Percentiles rank a stretch among this genome's conserved stretches.
phyloP scores from a whole-genome alignment of 2,113 vertebrate species.

The Poecile atricapillus region DNA sequence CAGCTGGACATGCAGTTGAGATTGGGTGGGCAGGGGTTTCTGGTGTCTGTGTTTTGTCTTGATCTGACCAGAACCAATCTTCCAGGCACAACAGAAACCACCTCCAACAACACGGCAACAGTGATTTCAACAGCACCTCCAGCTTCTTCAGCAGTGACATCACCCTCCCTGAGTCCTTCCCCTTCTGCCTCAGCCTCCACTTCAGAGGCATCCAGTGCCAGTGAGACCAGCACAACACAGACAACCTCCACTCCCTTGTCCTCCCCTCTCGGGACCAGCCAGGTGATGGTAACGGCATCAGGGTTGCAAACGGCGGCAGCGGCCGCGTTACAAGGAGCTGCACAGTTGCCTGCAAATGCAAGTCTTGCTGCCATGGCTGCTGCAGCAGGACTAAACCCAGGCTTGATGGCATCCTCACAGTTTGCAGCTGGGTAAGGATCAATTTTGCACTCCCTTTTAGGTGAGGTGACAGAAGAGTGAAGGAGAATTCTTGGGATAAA shows the following conservation, averaged over 20 bases:
- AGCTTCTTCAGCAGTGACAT: slow-evolving; percentile 80
- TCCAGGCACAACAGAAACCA: slow-evolving; percentile 86
- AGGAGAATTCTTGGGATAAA: neutral
- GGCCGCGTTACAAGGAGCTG: slow-evolving; percentile 85
- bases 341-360: slow-evolving; percentile 89
- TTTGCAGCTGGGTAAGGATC: slow-evolving; percentile 88
- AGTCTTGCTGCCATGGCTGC: slow-evolving; percentile 97
- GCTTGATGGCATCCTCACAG: slow-evolving; percentile 93
- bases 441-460: neutral
- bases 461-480: neutral
- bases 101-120: slow-evolving; percentile 86
- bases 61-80: neutral
- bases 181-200: slow-evolving; percentile 77
- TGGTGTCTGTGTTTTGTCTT: neutral
- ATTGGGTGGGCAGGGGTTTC: neutral
- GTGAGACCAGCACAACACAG: slow-evolving; percentile 81
- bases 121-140: slow-evolving; percentile 91
- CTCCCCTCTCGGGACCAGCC: slow-evolving; percentile 82
- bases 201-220: slow-evolving; percentile 76
- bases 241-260: slow-evolving; percentile 83
- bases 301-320: slow-evolving; percentile 83
- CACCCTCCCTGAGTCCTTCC: slow-evolving; percentile 88
- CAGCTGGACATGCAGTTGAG: neutral
- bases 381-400: slow-evolving; percentile 92
- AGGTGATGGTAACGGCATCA: slow-evolving; percentile 91